These are phyloP conservation scores for Iselma pallidipennis DNA, from an alignment of 2,888 invertebrate genomes.

Conservation along the genomic window DNA sequence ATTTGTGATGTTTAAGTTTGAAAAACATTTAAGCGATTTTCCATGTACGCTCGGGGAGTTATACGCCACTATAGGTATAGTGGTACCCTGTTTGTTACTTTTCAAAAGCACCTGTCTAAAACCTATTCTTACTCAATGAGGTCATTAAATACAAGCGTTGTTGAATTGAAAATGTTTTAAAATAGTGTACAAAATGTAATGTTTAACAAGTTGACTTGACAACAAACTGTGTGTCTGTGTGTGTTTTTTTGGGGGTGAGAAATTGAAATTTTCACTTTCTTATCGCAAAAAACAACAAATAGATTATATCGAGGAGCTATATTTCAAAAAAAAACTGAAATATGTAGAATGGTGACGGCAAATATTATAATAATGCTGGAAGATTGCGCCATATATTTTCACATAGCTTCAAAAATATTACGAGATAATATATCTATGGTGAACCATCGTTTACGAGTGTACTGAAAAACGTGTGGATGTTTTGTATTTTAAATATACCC, in stretches of 20 bases:
- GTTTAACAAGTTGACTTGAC: too few relatives aligned
- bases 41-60: not conserved
- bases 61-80: not conserved
- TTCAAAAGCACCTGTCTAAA: not conserved
- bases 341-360: not conserved
- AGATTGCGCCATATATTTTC: constrained; percentile 1
- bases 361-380: not conserved
- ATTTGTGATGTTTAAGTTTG: not conserved
- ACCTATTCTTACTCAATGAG: not conserved
- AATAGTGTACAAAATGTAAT: not conserved
- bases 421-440: not conserved
- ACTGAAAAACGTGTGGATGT: not conserved
- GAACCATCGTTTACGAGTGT: not conserved
- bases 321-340: not conserved
- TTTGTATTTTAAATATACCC: not conserved
- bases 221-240: too few relatives aligned
- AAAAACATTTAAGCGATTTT: not conserved
- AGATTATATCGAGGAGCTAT: too few relatives aligned
- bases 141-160: not conserved
- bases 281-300: too few relatives aligned
- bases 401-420: not conserved
- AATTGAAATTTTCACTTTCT: too few relatives aligned
- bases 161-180: not conserved
- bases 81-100: not conserved
- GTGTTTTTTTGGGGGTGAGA: too few relatives aligned